These are phyloP conservation scores for Pheucticus melanocephalus DNA, from an alignment of 2,113 vertebrate species.

Conservation along the genomic window DNA sequence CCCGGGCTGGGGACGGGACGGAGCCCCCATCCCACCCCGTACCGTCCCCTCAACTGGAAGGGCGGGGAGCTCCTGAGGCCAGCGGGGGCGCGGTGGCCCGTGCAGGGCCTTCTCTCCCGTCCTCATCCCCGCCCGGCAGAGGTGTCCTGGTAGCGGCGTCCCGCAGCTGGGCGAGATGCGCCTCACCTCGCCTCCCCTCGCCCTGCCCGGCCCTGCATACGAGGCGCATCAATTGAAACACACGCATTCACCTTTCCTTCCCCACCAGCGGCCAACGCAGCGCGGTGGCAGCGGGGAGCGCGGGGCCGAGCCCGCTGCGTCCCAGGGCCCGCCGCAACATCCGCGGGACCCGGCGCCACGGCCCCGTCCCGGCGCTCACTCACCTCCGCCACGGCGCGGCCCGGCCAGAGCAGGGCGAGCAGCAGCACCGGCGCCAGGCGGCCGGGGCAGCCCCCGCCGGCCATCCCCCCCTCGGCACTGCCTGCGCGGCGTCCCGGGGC, in stretches of 20 bases:
- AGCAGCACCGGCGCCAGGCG: background rate
- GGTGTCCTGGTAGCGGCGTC: background rate
- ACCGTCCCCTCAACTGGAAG: background rate
- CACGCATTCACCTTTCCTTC: background rate
- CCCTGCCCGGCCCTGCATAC: background rate
- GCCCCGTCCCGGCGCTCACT: background rate
- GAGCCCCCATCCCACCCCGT: no score
- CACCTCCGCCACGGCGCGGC: background rate
- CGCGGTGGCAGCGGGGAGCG: background rate
- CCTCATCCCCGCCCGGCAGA: background rate
- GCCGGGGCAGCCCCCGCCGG: background rate
- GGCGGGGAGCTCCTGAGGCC: background rate
- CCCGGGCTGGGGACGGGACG: background rate
- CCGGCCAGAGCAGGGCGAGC: conserved; percentile 2
- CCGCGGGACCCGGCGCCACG: background rate
- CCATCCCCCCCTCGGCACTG: background rate
- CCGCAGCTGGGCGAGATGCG: background rate
- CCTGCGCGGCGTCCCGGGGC: background rate
- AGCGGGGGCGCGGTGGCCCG: background rate
- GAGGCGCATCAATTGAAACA: background rate
- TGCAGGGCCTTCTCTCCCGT: background rate
- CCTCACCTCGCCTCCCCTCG: background rate
- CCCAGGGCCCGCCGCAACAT: background rate
- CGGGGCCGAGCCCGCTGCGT: background rate
- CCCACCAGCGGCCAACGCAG: background rate